Percentiles rank a stretch among this genome's conserved stretches.
Conservation (phyloP, 2,113 vertebrate genomes). For the Microcebus jonahi region DNA sequence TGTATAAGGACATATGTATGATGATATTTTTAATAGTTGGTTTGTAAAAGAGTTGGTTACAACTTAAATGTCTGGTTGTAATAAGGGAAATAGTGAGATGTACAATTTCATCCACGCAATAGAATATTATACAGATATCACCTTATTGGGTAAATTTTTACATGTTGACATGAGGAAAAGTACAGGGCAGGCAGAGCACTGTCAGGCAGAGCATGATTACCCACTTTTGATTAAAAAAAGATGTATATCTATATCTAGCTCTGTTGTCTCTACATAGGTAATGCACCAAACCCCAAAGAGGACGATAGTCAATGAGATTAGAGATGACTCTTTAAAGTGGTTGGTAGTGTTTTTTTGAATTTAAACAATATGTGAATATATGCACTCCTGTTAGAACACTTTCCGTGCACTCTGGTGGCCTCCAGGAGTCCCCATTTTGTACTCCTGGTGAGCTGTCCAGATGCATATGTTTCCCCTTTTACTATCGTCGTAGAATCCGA, state of each 20-base stretch:
- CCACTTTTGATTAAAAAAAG: slow-evolving; percentile 1
- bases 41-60: slow-evolving; percentile 2
- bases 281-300: neutral
- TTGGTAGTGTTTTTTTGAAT: neutral
- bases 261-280: neutral
- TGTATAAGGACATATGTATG: neutral
- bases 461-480: neutral
- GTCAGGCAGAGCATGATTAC: neutral
- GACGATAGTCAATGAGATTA: neutral
- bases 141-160: neutral
- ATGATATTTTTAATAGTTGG: neutral
- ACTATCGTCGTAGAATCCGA: neutral
- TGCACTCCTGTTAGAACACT: neutral
- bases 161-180: neutral
- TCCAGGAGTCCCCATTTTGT: neutral
- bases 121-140: neutral
- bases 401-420: neutral
- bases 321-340: neutral
- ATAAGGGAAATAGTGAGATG: neutral
- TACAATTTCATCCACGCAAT: neutral
- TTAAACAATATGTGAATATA: neutral
- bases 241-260: neutral
- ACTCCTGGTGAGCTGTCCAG: neutral
- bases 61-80: neutral
- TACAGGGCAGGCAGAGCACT: neutral